Conservation (phyloP, 2,888 invertebrate genomes). For the Druceiella hillmani region DNA sequence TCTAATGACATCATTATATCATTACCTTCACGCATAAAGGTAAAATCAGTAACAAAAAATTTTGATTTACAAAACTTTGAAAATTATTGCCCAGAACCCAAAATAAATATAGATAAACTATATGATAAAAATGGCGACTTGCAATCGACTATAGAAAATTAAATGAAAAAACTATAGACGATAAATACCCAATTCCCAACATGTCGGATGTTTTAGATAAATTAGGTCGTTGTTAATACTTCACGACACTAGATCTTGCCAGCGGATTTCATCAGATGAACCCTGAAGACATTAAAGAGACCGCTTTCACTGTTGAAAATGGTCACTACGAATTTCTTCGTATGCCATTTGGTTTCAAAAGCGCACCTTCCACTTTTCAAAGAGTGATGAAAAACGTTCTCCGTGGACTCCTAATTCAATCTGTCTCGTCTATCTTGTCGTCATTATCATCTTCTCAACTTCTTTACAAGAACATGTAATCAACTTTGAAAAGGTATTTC, state of each 20-base stretch:
- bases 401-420: conserved; percentile 17
- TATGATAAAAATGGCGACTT: conserved; percentile 22
- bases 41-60: conserved; percentile 6
- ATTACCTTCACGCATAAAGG: conserved; percentile 1
- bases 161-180: conserved; percentile 23
- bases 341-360: conserved; percentile 29
- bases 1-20: too few species aligned
- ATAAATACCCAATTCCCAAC: conserved; percentile 24
- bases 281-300: conserved; percentile 24
- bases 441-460: conserved; percentile 23
- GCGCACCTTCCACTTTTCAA: conserved; percentile 30
- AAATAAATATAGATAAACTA: conserved; percentile 25
- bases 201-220: conserved; percentile 24
- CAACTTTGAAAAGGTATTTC: conserved; percentile 17
- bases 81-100: too few species aligned
- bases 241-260: conserved; percentile 23
- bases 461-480: conserved; percentile 20
- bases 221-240: conserved; percentile 21
- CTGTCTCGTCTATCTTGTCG: conserved; percentile 27
- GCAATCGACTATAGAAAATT: conserved; percentile 23
- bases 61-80: too few species aligned
- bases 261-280: conserved; percentile 26
- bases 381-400: conserved; percentile 28
- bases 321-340: conserved; percentile 28
- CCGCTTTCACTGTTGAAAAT: conserved; percentile 26